Evolutionary conservation across 2,888 invertebrate genomes (phyloP).

Genomic region (Tetrapedia diversipes): DNA sequence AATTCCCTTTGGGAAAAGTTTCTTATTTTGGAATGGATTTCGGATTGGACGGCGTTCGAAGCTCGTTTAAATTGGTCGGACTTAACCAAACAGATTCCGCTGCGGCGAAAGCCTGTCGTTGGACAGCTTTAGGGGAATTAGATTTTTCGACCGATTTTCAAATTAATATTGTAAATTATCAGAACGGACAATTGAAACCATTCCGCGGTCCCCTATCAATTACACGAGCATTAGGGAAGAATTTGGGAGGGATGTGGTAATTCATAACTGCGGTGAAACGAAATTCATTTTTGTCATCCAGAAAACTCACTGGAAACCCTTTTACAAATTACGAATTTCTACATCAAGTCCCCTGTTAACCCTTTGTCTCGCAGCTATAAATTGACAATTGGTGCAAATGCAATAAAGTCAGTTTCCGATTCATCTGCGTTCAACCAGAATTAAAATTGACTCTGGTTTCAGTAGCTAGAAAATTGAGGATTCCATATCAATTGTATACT

Average conservation of each 20-base stretch:
- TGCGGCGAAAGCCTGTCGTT: constrained; percentile 2
- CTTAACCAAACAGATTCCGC: constrained; percentile 30
- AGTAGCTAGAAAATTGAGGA: no score
- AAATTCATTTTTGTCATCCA: not conserved
- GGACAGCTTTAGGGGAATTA: constrained; percentile 23
- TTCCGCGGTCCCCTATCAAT: not conserved
- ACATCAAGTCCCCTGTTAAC: no score
- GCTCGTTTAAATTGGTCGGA: constrained; percentile 32
- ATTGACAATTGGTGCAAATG: no score
- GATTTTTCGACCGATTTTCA: constrained; percentile 19
- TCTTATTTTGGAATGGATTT: constrained; percentile 26
- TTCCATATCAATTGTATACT: no score
- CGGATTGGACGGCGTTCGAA: constrained; percentile 1
- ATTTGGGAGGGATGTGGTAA: no score
- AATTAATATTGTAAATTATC: constrained; percentile 19
- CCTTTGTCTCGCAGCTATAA: no score
- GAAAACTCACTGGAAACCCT: no score
- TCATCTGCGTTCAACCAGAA: no score
- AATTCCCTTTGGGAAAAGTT: constrained; percentile 4
- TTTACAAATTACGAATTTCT: no score
- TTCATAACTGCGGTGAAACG: constrained; percentile 1
- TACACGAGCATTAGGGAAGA: no score
- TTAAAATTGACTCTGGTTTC: no score
- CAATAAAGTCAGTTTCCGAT: no score
- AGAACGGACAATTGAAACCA: constrained; percentile 13